These are phyloP conservation scores for Myocastor coypus DNA, from an alignment of 2,113 vertebrate genomes.

Conservation along the genomic window DNA sequence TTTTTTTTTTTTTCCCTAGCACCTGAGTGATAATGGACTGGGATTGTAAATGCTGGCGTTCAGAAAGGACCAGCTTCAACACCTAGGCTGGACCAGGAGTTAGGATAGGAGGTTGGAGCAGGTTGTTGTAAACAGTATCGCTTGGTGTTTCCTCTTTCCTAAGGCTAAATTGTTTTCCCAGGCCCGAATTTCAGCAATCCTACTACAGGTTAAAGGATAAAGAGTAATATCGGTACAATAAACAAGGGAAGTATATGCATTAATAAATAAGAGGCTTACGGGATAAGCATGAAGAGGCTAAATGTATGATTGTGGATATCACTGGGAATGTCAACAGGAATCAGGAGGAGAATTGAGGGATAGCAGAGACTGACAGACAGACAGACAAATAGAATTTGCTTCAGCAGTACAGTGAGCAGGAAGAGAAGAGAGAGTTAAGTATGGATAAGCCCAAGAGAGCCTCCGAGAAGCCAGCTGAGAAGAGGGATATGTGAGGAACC, in stretches of 20 bases:
- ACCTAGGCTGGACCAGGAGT: conserved; percentile 16
- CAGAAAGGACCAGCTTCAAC: background rate
- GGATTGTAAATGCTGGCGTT: conserved; percentile 55
- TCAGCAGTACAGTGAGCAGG: background rate
- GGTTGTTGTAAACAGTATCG: conserved; percentile 42
- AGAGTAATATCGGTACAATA: background rate
- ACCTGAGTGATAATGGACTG: conserved; percentile 69
- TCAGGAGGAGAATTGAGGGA: background rate
- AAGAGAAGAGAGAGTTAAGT: background rate
- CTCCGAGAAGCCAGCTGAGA: conserved; percentile 12
- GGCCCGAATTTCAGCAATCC: conserved; percentile 27
- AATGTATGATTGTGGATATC: background rate
- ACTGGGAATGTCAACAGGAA: background rate
- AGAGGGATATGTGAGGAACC: background rate
- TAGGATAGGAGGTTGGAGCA: background rate
- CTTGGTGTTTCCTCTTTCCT: conserved; percentile 37
- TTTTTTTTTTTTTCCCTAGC: conserved; percentile 66
- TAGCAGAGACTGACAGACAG: background rate
- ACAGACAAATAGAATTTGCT: conserved; percentile 7
- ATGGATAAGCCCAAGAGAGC: background rate
- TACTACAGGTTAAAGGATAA: conserved; percentile 41
- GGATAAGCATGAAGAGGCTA: conserved; percentile 8
- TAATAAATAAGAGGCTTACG: conserved; percentile 47
- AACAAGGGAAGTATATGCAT: background rate
- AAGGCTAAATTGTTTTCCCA: conserved; percentile 18